Percentiles rank a stretch among this genome's conserved stretches.
These are phyloP conservation scores for Sebastes trivittatus DNA, from an alignment of 2,797 vertebrate genomes.

Conservation along the genomic window DNA sequence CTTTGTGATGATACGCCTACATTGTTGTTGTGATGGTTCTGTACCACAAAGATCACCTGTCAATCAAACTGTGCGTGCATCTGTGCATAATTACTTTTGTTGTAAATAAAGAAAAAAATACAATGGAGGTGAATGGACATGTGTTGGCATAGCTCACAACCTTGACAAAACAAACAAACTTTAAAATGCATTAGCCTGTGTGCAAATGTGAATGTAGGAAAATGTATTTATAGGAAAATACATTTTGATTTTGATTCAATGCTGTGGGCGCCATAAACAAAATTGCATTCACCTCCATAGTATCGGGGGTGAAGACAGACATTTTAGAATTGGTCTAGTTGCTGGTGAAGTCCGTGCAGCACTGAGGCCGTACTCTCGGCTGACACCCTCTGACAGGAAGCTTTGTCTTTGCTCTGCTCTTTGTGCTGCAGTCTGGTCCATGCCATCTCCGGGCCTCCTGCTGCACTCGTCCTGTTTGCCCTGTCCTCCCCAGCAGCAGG, in stretches of 20 bases:
- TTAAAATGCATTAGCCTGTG: background rate
- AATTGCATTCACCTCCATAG: background rate
- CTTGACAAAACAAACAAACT: background rate
- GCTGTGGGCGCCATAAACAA: background rate
- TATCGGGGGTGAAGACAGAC: background rate
- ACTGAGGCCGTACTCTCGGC: background rate
- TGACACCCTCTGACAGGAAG: constrained; percentile 15
- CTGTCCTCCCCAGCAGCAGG: constrained; percentile 63
- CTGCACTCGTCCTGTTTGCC: constrained; percentile 68
- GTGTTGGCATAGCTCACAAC: background rate
- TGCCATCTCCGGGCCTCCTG: constrained; percentile 62
- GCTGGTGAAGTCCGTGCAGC: background rate
- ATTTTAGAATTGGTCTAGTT: background rate
- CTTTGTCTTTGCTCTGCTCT: constrained; percentile 44
- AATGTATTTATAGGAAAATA: background rate
- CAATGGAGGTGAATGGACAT: background rate
- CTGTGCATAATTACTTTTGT: background rate
- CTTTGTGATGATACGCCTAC: background rate
- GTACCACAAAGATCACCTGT: background rate
- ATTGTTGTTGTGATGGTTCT: background rate
- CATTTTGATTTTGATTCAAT: background rate
- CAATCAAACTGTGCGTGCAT: background rate
- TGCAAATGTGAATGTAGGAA: background rate
- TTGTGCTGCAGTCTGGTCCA: constrained; percentile 22
- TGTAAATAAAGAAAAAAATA: background rate